phyloP scores from a whole-genome alignment of 1,140 invertebrate genomes.

The Ceratina calcarata region DNA sequence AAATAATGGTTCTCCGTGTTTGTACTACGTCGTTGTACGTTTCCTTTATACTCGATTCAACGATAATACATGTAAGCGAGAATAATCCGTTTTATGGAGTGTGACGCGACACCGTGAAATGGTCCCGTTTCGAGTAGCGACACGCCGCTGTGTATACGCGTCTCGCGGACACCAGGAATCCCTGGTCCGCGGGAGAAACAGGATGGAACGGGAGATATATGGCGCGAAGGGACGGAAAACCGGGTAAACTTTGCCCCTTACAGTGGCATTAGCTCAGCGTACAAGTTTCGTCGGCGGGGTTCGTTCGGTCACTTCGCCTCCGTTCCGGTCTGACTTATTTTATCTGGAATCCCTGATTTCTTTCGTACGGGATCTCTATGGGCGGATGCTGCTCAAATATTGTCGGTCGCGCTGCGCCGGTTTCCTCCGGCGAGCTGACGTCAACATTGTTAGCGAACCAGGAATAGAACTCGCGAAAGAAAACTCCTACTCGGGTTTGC shows the following conservation, averaged over 20 bases:
- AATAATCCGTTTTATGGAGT: constrained; percentile 1
- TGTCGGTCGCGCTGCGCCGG: not conserved
- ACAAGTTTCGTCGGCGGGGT: constrained; percentile 25
- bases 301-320: constrained; percentile 21
- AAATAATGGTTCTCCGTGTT: no score
- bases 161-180: not conserved
- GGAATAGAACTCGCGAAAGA: not conserved
- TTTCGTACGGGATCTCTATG: not conserved
- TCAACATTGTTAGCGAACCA: constrained; percentile 31
- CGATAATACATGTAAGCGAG: no score
- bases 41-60: no score
- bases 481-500: not conserved
- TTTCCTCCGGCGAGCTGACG: not conserved
- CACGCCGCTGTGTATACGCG: not conserved
- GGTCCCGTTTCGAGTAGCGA: not conserved
- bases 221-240: not conserved
- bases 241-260: constrained; percentile 52
- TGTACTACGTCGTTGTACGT: no score
- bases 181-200: not conserved
- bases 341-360: constrained; percentile 23
- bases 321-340: constrained; percentile 10
- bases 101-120: constrained; percentile 11
- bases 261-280: constrained; percentile 50
- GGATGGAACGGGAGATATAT: constrained; percentile 8
- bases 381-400: constrained; percentile 27